Evolutionary conservation across 2,797 vertebrate genomes (phyloP), one percentile per base, ranked within the genome.

Genomic region (Lemur catta): DNA sequence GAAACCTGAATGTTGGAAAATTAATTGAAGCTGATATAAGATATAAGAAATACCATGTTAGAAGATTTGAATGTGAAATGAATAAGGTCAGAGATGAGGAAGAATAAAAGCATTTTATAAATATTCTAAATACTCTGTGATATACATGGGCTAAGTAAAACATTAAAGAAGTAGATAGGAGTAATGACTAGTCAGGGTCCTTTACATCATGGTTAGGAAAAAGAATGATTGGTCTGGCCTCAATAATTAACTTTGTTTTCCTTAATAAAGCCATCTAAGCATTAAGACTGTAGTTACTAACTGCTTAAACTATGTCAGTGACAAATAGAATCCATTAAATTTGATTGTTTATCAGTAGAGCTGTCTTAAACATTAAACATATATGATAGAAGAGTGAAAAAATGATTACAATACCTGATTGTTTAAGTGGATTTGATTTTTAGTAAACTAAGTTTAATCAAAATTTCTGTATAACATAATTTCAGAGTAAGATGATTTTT

Each of bases 301-400:
- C 67, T 92, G 79, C 61, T 93, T 94, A 72, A 85, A 81, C 65
- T 85, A 57, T 96, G 89, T 94, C 95, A 94, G 86, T 97, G 93
- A 97, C 87, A 94, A 96, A 96, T 94, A 96, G 87, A 96, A 85
- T 94, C 84, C 89, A 85, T 97, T 96, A 94, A 93, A 96, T 35
- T 89, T 93, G 93, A 97, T 87, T 93, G 71, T 86, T 80, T 97
- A 94, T 97, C 61, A 87, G 89, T 86, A 85, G 78, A 93, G 79
- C 79, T 94, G 59, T 97, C 80, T 82, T 59, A 93, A 96, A 80
- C 84, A 85, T 94, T 92, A 92, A 95, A 78, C 65, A 88, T 91
- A 80, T 50, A 78, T 94, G 63, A 50, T 81, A 91, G 89, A 94
- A 84, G 95, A 96, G 55, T 95, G 43, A 69, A 95, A 95, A 95